These are phyloP conservation scores for Speoplatyrhinus poulsoni DNA, from an alignment of 2,113 vertebrate genomes.

Conservation along the genomic window DNA sequence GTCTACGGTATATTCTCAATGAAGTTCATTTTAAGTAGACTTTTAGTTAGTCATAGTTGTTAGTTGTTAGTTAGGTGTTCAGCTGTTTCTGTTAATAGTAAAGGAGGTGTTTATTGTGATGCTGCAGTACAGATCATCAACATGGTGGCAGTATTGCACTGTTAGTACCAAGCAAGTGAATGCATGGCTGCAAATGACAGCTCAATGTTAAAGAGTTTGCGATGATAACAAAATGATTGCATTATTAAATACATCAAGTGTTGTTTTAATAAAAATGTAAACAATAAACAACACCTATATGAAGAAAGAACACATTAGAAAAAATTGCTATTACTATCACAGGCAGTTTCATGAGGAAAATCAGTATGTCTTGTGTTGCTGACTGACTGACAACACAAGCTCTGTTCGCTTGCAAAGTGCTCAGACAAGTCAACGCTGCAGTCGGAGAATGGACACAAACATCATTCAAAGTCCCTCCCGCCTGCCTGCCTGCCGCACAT, in stretches of 20 bases:
- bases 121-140: slow-evolving; percentile 55
- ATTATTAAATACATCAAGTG: too few relatives aligned
- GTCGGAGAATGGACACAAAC: slow-evolving; percentile 55
- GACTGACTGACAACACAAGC: slow-evolving; percentile 57
- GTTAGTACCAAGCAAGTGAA: slow-evolving; percentile 36
- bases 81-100: background rate
- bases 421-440: slow-evolving; percentile 34
- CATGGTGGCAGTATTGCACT: slow-evolving; percentile 78
- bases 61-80: background rate
- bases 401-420: slow-evolving; percentile 45
- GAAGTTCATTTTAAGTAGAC: too few relatives aligned
- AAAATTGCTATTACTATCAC: slow-evolving; percentile 28
- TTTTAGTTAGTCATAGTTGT: background rate
- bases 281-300: slow-evolving; percentile 1
- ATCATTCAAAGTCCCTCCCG: slow-evolving; percentile 46
- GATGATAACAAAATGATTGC: slow-evolving; percentile 3
- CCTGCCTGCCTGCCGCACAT: slow-evolving; percentile 35
- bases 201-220: slow-evolving; percentile 22
- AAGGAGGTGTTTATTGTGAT: slow-evolving; percentile 15
- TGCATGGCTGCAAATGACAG: slow-evolving; percentile 27
- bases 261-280: too few relatives aligned
- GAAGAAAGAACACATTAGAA: background rate
- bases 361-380: slow-evolving; percentile 39
- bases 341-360: slow-evolving; percentile 28
- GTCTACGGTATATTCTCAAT: too few relatives aligned